phyloP scores from a whole-genome alignment of 1,140 invertebrate species.

The Nomia melanderi region DNA sequence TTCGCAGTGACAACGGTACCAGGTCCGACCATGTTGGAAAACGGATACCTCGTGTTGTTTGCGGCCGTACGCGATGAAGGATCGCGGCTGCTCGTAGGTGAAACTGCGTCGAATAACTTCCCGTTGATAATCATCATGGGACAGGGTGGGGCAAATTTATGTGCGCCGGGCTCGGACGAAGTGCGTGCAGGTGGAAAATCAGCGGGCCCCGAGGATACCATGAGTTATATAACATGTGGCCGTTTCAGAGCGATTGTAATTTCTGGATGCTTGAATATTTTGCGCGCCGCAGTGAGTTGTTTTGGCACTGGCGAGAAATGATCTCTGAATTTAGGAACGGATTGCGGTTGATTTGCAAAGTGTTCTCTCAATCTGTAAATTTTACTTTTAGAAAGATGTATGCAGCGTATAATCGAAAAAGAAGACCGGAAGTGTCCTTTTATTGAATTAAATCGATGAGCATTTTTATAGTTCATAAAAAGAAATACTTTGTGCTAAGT shows the following conservation, averaged over 20 bases:
- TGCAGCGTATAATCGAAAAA: no score
- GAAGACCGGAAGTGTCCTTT: no score
- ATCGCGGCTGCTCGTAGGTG: slow-evolving; percentile 51
- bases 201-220: slow-evolving; percentile 26
- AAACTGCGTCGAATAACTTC: slow-evolving; percentile 71
- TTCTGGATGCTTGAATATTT: not conserved
- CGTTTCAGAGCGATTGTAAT: slow-evolving; percentile 14
- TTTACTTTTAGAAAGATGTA: no score
- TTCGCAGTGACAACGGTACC: not conserved
- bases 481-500: no score
- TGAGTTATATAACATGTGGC: slow-evolving; percentile 31
- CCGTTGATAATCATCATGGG: slow-evolving; percentile 64
- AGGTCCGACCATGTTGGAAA: not conserved
- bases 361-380: no score
- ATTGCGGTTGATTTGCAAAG: no score
- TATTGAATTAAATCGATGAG: no score
- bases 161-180: slow-evolving; percentile 4
- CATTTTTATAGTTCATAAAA: no score
- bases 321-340: no score
- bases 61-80: slow-evolving; percentile 12
- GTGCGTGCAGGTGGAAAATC: slow-evolving; percentile 45
- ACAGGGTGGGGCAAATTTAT: slow-evolving; percentile 49
- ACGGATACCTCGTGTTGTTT: not conserved
- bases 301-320: no score
- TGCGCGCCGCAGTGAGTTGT: not conserved